Evolutionary conservation across 1,140 invertebrate species (phyloP).

Genomic region (Rhopalosiphum padi): DNA sequence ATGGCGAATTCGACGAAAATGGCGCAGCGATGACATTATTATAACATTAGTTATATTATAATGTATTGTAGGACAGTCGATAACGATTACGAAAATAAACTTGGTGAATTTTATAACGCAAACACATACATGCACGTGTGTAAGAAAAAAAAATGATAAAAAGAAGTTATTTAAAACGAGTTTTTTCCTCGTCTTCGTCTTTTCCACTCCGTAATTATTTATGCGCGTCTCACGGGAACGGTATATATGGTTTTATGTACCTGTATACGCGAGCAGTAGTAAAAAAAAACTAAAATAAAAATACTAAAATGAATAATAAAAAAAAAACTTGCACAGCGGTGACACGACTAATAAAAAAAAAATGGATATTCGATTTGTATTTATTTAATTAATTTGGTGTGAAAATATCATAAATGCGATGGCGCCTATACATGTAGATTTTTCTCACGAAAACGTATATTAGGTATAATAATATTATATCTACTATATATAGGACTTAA

Average conservation of each 20-base stretch:
- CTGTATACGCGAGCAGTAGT: background rate
- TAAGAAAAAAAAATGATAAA: background rate
- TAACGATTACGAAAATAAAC: background rate
- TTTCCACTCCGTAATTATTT: constrained; percentile 23
- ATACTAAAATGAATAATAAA: background rate
- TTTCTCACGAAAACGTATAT: constrained; percentile 27
- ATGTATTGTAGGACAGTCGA: background rate
- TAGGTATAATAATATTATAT: background rate
- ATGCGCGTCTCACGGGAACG: constrained; percentile 12
- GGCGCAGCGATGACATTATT: background rate
- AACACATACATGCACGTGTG: background rate
- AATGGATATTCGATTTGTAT: background rate
- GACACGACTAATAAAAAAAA: background rate
- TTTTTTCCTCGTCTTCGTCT: constrained; percentile 2
- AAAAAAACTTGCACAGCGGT: background rate
- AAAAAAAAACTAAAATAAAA: constrained; percentile 27
- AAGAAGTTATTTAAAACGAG: constrained; percentile 44
- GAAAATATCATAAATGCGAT: constrained; percentile 15
- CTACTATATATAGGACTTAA: background rate
- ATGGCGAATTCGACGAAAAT: background rate
- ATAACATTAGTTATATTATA: background rate
- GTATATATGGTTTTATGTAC: constrained; percentile 35
- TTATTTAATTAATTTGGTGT: constrained; percentile 35
- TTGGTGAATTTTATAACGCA: background rate
- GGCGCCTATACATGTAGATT: constrained; percentile 2